Percentiles rank a stretch among this genome's conserved stretches.
phyloP scores from a whole-genome alignment of 2,797 vertebrate genomes.

The Characodon lateralis region DNA sequence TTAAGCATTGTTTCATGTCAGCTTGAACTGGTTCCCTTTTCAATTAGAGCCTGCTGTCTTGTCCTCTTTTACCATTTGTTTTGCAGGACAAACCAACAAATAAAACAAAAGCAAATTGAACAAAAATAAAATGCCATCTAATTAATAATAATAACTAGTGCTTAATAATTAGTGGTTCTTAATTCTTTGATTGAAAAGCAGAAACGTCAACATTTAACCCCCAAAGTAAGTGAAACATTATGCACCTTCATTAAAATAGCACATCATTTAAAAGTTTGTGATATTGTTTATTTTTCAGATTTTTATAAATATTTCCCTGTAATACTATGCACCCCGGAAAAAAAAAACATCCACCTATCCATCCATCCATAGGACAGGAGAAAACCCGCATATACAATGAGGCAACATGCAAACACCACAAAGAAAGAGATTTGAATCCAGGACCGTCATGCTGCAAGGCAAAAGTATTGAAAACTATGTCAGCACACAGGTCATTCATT shows the following conservation, averaged over 20 bases:
- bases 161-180: background rate
- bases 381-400: background rate
- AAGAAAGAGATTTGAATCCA: too few species aligned
- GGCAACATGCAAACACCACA: background rate
- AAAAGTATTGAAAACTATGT: too few species aligned
- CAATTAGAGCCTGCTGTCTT: background rate
- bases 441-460: too few species aligned
- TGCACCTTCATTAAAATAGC: background rate
- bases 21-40: background rate
- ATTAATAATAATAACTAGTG: background rate
- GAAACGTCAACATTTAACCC: background rate
- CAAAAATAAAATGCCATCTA: background rate
- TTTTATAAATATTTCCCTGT: too few species aligned
- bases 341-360: background rate
- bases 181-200: background rate
- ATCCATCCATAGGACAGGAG: too few species aligned
- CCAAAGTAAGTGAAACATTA: background rate
- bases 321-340: too few species aligned
- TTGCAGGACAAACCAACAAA: background rate
- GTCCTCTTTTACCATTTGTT: background rate
- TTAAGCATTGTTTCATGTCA: background rate
- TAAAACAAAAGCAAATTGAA: background rate
- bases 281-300: too few species aligned
- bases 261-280: background rate
- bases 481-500: too few species aligned